phyloP scores from a whole-genome alignment of 2,888 invertebrate genomes.

The Tromatobia lineatoria region DNA sequence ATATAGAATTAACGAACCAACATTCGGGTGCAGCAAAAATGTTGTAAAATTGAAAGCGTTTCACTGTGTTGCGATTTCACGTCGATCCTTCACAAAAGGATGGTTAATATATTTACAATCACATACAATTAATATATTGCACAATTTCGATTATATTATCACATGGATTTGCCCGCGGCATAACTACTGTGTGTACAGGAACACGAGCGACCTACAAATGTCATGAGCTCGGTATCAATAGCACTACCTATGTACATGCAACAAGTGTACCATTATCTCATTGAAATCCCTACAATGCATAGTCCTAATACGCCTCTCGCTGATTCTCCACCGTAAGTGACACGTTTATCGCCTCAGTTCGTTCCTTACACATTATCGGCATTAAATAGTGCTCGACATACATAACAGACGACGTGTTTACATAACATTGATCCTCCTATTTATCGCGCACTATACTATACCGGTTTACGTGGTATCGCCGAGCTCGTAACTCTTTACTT shows the following conservation, averaged over 20 bases:
- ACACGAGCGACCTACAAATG: neutral
- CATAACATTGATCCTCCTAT: neutral
- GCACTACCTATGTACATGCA: neutral
- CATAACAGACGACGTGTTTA: neutral
- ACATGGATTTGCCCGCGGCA: neutral
- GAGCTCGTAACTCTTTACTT: neutral
- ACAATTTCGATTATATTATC: no score
- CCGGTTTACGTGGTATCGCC: neutral
- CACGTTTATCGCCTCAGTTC: neutral
- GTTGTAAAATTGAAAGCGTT: no score
- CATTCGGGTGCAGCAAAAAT: no score
- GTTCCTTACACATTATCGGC: neutral
- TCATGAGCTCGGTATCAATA: neutral
- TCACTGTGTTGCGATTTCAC: no score
- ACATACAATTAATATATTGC: no score
- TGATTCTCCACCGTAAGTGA: constrained; percentile 1
- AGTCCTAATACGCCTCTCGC: neutral
- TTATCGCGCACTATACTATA: neutral
- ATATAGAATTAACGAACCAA: no score
- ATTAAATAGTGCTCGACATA: constrained; percentile 4
- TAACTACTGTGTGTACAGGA: neutral
- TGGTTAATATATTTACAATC: no score
- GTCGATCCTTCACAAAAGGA: neutral
- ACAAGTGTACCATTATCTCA: constrained; percentile 25
- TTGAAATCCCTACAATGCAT: constrained; percentile 8